These are phyloP conservation scores for Macrobrachium nipponense DNA, from an alignment of 1,140 invertebrate species.

Conservation along the genomic window DNA sequence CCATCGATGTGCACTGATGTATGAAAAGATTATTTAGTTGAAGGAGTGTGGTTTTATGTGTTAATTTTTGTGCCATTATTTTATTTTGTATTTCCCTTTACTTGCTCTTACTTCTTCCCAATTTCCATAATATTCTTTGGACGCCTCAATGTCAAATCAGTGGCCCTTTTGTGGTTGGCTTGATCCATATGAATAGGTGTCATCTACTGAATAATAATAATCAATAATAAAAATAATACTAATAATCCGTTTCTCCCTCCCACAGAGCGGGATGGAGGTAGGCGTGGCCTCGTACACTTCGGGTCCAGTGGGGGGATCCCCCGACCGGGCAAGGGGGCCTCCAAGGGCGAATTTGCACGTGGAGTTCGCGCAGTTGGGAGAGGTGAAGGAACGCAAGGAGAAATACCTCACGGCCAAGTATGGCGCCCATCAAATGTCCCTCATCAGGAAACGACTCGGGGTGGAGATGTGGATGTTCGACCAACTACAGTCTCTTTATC, in stretches of 20 bases:
- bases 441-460: slow-evolving; percentile 91
- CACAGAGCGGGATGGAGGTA: slow-evolving; percentile 62
- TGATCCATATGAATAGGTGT: too few species aligned
- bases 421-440: slow-evolving; percentile 95
- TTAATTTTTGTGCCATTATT: too few species aligned
- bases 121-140: too few species aligned
- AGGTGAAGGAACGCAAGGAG: slow-evolving; percentile 71
- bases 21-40: too few species aligned
- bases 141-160: too few species aligned
- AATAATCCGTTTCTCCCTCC: background rate
- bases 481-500: slow-evolving; percentile 74
- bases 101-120: too few species aligned
- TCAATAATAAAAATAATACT: background rate
- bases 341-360: slow-evolving; percentile 59
- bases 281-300: slow-evolving; percentile 58
- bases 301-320: slow-evolving; percentile 50
- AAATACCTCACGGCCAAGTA: slow-evolving; percentile 97
- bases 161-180: too few species aligned
- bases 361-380: slow-evolving; percentile 60
- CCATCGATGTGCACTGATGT: too few species aligned
- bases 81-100: too few species aligned
- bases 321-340: slow-evolving; percentile 48
- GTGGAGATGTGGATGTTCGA: slow-evolving; percentile 99
- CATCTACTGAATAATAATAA: too few species aligned
- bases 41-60: too few species aligned